phyloP scores from a whole-genome alignment of 2,113 vertebrate genomes.

The Pyrgilauda ruficollis region DNA sequence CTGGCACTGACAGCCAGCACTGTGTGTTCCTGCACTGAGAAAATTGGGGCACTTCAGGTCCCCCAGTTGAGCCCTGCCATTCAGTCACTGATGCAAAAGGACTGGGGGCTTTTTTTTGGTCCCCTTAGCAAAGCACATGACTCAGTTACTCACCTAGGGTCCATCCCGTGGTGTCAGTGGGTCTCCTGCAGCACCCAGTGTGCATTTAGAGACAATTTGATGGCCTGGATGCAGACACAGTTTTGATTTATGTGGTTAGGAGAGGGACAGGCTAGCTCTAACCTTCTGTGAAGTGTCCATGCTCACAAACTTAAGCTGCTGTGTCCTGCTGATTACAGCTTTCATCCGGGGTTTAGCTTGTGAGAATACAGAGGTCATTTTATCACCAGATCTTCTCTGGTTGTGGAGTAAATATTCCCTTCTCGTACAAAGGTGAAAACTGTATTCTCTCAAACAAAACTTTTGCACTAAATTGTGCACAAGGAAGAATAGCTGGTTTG shows the following conservation, averaged over 20 bases:
- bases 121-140: neutral
- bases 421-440: neutral
- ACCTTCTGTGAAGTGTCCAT: neutral
- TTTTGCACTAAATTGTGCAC: neutral
- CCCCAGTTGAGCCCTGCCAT: rapidly evolving
- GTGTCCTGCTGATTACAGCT: neutral
- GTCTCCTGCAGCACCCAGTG: neutral
- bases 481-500: neutral
- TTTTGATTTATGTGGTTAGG: neutral
- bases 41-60: neutral
- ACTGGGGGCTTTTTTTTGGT: neutral
- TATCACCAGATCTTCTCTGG: neutral
- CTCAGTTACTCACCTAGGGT: neutral
- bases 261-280: neutral
- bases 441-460: neutral
- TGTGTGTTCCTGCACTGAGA: neutral
- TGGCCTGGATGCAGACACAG: neutral
- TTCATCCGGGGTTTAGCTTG: neutral
- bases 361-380: neutral
- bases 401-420: neutral
- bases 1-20: neutral
- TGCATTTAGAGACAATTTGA: neutral
- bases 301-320: neutral
- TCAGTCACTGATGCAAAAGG: neutral
- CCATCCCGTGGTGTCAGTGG: neutral